phyloP scores from a whole-genome alignment of 2,797 vertebrate genomes.

The Pempheris klunzingeri region DNA sequence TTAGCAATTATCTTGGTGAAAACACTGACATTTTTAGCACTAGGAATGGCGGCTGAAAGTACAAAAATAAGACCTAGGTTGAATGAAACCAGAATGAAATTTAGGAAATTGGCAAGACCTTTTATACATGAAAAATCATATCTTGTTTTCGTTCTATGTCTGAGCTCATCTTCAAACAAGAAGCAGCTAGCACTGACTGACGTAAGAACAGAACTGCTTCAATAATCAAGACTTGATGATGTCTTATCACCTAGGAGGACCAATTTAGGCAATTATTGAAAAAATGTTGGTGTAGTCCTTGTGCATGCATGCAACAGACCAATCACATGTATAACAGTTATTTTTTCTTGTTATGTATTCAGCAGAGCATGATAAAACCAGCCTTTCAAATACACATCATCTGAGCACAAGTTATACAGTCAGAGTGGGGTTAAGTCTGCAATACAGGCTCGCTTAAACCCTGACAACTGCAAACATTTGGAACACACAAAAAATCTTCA shows the following conservation, averaged over 20 bases:
- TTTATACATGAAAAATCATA: background rate
- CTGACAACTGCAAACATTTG: conserved; percentile 41
- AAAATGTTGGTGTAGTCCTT: background rate
- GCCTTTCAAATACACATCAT: conserved; percentile 59
- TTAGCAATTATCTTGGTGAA: conserved; percentile 11
- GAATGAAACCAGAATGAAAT: conserved; percentile 15
- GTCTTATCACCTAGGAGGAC: background rate
- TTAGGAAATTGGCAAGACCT: background rate
- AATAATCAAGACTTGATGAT: conserved; percentile 10
- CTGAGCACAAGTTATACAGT: conserved; percentile 43
- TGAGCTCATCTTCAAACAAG: conserved; percentile 1
- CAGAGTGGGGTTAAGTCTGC: conserved; percentile 45
- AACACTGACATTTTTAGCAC: conserved; percentile 19
- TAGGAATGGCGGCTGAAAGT: conserved; percentile 17
- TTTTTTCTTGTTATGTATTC: conserved; percentile 42
- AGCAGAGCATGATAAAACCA: conserved; percentile 47
- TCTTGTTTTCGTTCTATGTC: background rate
- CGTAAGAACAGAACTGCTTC: conserved; percentile 12
- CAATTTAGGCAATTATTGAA: background rate
- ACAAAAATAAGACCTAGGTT: conserved; percentile 14
- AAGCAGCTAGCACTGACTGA: background rate
- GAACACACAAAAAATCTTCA: conserved; percentile 44
- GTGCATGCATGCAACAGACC: conserved; percentile 13
- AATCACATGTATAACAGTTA: background rate
- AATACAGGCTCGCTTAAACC: conserved; percentile 46